A percentile compares a stretch with the other conserved stretches of the same genome.
phyloP scores from a whole-genome alignment of 2,888 invertebrate genomes.

The Acanthosepion esculentum region DNA sequence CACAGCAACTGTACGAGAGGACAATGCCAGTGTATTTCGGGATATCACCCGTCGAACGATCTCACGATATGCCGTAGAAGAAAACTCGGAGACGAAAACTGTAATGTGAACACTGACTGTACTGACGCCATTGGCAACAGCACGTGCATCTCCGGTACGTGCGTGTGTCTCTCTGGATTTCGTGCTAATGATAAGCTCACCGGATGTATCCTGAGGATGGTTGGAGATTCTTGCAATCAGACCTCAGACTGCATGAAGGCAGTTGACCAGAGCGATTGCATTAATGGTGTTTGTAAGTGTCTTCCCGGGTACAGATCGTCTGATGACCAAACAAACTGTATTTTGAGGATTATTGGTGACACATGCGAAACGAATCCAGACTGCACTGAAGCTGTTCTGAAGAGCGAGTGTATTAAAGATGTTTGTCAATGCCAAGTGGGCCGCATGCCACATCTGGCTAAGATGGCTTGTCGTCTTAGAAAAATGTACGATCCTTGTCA shows the following conservation, averaged over 20 bases:
- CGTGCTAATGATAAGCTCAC: background rate
- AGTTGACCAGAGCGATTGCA: constrained; percentile 24
- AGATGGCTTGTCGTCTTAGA: constrained; percentile 40
- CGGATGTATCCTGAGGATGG: background rate
- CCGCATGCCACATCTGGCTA: constrained; percentile 43
- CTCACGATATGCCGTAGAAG: background rate
- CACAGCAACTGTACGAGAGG: constrained; percentile 48
- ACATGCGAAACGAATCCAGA: constrained; percentile 40
- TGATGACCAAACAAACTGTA: constrained; percentile 4
- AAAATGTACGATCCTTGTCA: constrained; percentile 51
- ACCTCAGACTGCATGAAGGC: constrained; percentile 24
- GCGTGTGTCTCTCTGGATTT: constrained; percentile 42
- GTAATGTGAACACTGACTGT: constrained; percentile 40
- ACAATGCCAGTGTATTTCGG: constrained; percentile 40
- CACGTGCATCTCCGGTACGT: background rate
- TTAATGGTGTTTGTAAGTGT: background rate
- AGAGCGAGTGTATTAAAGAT: constrained; percentile 36
- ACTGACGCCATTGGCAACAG: constrained; percentile 46
- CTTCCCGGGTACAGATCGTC: background rate
- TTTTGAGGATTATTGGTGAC: constrained; percentile 39
- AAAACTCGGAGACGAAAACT: constrained; percentile 23
- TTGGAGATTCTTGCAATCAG: constrained; percentile 25
- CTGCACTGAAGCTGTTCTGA: constrained; percentile 36
- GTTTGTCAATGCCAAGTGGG: constrained; percentile 45
- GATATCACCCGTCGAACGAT: constrained; percentile 8